phyloP scores from a whole-genome alignment of 2,888 invertebrate genomes.

The Silvanus unidentatus region DNA sequence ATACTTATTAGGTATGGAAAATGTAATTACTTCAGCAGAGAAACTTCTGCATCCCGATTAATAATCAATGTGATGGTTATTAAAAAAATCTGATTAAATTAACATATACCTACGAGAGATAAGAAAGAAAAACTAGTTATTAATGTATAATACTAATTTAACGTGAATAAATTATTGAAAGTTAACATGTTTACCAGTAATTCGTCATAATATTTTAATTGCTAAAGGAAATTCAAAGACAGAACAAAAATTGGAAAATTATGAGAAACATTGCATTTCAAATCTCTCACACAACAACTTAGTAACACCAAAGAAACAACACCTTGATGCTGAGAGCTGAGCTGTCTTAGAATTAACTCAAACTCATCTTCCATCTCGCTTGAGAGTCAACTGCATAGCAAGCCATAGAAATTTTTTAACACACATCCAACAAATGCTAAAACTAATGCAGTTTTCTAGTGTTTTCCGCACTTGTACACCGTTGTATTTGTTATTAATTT shows the following conservation, averaged over 20 bases:
- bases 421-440: background rate
- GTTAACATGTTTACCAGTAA: background rate
- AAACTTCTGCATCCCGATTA: no score
- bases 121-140: no score
- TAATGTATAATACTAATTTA: no score
- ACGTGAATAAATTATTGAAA: background rate
- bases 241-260: conserved; percentile 9
- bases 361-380: conserved; percentile 21
- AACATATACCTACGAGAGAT: no score
- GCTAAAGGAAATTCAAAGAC: background rate
- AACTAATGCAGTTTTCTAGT: background rate
- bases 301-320: conserved; percentile 15
- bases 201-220: conserved; percentile 12
- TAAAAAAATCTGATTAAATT: no score
- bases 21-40: no score
- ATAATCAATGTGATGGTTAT: no score
- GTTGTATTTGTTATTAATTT: no score
- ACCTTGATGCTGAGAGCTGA: conserved; percentile 18
- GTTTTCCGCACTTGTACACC: background rate
- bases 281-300: conserved; percentile 8
- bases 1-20: no score
- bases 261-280: conserved; percentile 16
- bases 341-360: conserved; percentile 21
- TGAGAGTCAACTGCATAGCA: conserved; percentile 3
- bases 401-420: conserved; percentile 16